phyloP scores from a whole-genome alignment of 2,888 invertebrate genomes.

The Sialis lutaria region DNA sequence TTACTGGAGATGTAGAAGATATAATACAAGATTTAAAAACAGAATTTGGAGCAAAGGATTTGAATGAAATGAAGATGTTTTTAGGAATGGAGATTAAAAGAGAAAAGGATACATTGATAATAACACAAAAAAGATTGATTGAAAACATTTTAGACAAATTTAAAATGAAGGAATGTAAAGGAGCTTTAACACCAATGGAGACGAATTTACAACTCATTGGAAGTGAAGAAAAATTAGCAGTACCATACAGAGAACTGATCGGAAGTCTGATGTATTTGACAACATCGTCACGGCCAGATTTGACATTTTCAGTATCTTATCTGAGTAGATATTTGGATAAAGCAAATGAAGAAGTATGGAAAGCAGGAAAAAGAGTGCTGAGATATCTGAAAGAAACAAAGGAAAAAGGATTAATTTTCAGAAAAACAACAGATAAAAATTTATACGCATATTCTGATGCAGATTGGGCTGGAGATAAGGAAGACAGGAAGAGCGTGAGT shows the following conservation, averaged over 20 bases:
- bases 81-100: slow-evolving; percentile 8
- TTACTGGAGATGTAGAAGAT: neutral
- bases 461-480: slow-evolving; percentile 10
- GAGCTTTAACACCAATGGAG: slow-evolving; percentile 9
- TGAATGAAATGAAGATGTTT: slow-evolving; percentile 7
- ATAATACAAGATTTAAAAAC: neutral
- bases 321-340: slow-evolving; percentile 9
- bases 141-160: slow-evolving; percentile 9
- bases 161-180: slow-evolving; percentile 9
- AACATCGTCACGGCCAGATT: slow-evolving; percentile 10
- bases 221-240: slow-evolving; percentile 4
- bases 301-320: slow-evolving; percentile 9
- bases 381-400: slow-evolving; percentile 10
- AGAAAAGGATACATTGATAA: slow-evolving; percentile 2
- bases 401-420: slow-evolving; percentile 6
- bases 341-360: slow-evolving; percentile 9
- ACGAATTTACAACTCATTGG: slow-evolving; percentile 8
- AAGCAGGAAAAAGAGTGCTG: slow-evolving; percentile 11
- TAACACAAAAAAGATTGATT: slow-evolving; percentile 8
- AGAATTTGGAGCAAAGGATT: slow-evolving; percentile 8
- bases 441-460: slow-evolving; percentile 9
- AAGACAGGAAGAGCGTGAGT: slow-evolving; percentile 10
- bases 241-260: slow-evolving; percentile 9
- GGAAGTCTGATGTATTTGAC: slow-evolving; percentile 10
- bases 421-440: neutral